Base-by-base conservation (phyloP, 2,888 invertebrate species). In the Sisyra terminalis region DNA sequence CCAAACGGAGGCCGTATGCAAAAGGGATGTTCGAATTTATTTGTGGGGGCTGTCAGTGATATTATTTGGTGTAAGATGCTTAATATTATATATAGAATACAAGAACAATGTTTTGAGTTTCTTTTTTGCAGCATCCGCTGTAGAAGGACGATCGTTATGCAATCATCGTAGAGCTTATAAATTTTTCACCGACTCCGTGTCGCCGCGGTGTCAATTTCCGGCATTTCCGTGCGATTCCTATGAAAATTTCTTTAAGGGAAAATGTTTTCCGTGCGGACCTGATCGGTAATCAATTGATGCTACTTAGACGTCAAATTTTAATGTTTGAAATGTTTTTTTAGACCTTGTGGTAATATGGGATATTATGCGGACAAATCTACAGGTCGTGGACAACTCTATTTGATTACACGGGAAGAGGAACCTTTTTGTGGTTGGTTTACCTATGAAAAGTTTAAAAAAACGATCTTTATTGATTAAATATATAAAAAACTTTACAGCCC, bases 151-250 rank as follows among this genome's bases (percentile, higher is more conserved):
- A 36, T 88, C 87, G 31, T 63, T 92, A 47, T 94, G 94, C 64
- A 93, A 93, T 61, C 94, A 94, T 59, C 70, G 92, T 2, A 69
- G 93, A 31, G 92, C 93, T 0, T 90, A 92, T 65, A 87, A 89
- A 57, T 85, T 92, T 60, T 94, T 92, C 64, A 90, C 90, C 2
- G 92, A 94, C 60, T 90, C 90, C 1, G 85, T 94, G 18, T 87
- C 85, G 14, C 85, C 89, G 0, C 75, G 82, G 50, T 94, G 94
- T 57, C 81, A 84, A 54, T 94, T 93, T 59, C 89, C 87, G 0
- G 87, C 92, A 0, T 92, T 90, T 57, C 79, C 86, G 0, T 94
- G 94, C 55, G 73, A 78, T 17, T 70, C 77, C 47, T 89, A 87
- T 60, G 89, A 92, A 47, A 77, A 82, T 46, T 88, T 90, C 51